Evolutionary conservation across 2,113 vertebrate genomes (phyloP), one percentile per base, ranked within the genome.

Genomic region (Orientallactaga bullata): DNA sequence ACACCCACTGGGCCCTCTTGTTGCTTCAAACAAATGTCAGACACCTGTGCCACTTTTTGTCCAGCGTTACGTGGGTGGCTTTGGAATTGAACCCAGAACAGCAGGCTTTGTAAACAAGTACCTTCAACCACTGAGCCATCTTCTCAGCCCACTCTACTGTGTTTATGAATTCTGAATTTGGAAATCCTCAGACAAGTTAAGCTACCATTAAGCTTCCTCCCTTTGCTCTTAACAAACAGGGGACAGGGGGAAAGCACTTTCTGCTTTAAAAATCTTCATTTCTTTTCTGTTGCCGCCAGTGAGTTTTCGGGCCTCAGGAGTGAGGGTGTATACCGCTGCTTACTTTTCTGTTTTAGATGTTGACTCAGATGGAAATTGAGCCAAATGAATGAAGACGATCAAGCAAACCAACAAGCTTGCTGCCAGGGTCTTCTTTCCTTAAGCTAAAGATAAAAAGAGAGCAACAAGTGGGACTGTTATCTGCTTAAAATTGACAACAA

Each of bases 401-500:
- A 47, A 72, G 78, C 37, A 81, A 69, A 85, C 39, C 37, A 65
- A 61, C n/a, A 89, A 4, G 26, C 79, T 58, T 24, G n/a, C 51
- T 93, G 76, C 39, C 39, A 74, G 23, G 32, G 37, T 51, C 47
- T 35, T 95, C 26, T 66, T 32, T 16, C 51, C 13, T 30, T 88
- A 55, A 76, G n/a, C 20, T 63, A 11, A 68, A 61, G 72, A 65
- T 65, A 11, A 39, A 47, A 72, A 85, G 58, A 71, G 15, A 79
- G 60, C 73, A 37, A n/a, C 35, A 68, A 72, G 24, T 23, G 5
- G 26, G 0, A 0, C 47, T 83, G 58, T 91, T 79, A 72, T 26
- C 55, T 74, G 60, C 55, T 60, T 77, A 63, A 89, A 89, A 66
- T 1, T 85, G 93, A 88, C 84, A 95, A 26, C 78, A 69, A 18